These are phyloP conservation scores for Nixonia krombeini DNA, from an alignment of 1,140 invertebrate genomes.

Conservation along the genomic window DNA sequence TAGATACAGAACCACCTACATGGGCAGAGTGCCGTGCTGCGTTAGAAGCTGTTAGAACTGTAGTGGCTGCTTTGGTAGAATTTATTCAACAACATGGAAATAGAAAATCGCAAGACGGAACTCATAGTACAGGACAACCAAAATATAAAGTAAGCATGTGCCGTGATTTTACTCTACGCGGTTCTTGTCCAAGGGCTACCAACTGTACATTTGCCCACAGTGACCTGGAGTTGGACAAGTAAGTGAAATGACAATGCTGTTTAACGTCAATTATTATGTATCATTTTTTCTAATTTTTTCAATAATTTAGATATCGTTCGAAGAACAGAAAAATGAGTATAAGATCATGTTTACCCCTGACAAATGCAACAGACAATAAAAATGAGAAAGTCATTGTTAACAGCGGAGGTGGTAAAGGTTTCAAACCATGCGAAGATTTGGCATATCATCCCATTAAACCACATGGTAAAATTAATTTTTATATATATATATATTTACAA, in stretches of 20 bases:
- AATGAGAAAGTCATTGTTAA: constrained; percentile 50
- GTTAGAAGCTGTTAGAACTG: constrained; percentile 84
- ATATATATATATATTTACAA: no score
- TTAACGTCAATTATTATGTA: no score
- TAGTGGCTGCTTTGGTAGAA: constrained; percentile 87
- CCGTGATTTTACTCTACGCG: constrained; percentile 83
- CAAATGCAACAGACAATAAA: constrained; percentile 52
- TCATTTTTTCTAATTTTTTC: constrained; percentile 1
- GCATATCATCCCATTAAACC: constrained; percentile 58
- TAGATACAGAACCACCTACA: constrained; percentile 80
- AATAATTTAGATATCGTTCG: constrained; percentile 53
- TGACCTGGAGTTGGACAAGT: constrained; percentile 91
- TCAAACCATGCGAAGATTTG: constrained; percentile 60
- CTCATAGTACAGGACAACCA: constrained; percentile 74
- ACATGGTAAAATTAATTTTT: constrained; percentile 55
- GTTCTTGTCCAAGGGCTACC: constrained; percentile 86
- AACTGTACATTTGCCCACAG: constrained; percentile 95
- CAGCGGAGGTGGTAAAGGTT: constrained; percentile 50
- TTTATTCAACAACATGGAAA: constrained; percentile 87
- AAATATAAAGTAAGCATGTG: constrained; percentile 96
- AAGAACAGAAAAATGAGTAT: constrained; percentile 74
- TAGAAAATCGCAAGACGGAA: constrained; percentile 74
- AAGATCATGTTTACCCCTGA: constrained; percentile 52
- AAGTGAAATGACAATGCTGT: constrained; percentile 41
- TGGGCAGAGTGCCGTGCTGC: constrained; percentile 83